Evolutionary conservation across 2,113 vertebrate species (phyloP).

Genomic region (Neotoma lepida): DNA sequence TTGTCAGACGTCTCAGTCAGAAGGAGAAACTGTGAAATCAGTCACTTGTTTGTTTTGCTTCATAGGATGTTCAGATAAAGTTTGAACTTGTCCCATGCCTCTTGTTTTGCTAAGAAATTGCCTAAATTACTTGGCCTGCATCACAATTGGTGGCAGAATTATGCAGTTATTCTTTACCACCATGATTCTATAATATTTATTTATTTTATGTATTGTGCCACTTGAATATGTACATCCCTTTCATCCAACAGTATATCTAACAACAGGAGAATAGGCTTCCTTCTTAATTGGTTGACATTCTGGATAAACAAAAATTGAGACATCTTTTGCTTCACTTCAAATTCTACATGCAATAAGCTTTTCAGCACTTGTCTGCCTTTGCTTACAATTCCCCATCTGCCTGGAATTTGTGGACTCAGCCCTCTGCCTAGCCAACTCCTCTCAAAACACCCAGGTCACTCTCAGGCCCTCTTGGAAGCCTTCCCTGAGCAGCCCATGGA

Average conservation of each 20-base stretch:
- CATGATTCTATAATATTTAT: not conserved
- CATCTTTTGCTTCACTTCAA: not conserved
- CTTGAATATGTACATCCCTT: not conserved
- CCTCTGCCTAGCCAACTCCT: not conserved
- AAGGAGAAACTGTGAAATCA: constrained; percentile 18
- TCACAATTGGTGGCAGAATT: not conserved
- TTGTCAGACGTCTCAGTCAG: constrained; percentile 31
- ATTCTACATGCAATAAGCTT: not conserved
- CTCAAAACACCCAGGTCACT: not conserved
- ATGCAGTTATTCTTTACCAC: not conserved
- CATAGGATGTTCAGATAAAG: not conserved
- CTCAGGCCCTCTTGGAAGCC: not conserved
- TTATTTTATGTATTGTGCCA: not conserved
- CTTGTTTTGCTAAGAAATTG: constrained; percentile 40
- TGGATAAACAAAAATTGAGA: constrained; percentile 30
- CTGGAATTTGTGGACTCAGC: not conserved
- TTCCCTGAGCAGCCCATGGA: not conserved
- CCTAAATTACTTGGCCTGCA: not conserved
- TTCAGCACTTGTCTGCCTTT: not conserved
- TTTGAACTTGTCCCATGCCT: not conserved
- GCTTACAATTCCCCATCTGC: not conserved
- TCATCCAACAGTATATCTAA: not conserved
- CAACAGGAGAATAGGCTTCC: not conserved
- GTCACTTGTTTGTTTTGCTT: constrained; percentile 36
- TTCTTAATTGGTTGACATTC: constrained; percentile 18